Percentiles rank a stretch among this genome's conserved stretches.
These are phyloP conservation scores for Lutjanus campechanus DNA, from an alignment of 2,797 vertebrate species.

Conservation along the genomic window DNA sequence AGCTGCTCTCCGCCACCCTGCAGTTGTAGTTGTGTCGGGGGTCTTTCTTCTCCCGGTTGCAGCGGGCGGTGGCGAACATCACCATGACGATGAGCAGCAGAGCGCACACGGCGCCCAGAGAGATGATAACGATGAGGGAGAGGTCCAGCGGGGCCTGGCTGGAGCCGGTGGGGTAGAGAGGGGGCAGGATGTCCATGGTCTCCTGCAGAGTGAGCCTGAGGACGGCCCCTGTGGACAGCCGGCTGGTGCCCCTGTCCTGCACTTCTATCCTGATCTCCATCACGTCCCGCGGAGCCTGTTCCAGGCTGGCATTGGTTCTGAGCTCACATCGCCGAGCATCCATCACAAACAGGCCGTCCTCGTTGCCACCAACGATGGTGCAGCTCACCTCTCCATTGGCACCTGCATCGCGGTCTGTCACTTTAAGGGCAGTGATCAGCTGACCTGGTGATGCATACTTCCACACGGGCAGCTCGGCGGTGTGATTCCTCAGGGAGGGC, in stretches of 20 bases:
- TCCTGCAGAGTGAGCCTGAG: slow-evolving; percentile 88
- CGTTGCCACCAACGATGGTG: slow-evolving; percentile 90
- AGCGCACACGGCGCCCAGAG: slow-evolving; percentile 92
- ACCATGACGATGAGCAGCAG: slow-evolving; percentile 95
- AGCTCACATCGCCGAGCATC: slow-evolving; percentile 94
- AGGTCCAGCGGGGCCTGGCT: slow-evolving; percentile 89
- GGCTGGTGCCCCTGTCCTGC: slow-evolving; percentile 92
- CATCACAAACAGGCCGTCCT: slow-evolving; percentile 91
- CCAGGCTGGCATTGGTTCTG: slow-evolving; percentile 92
- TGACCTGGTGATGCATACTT: slow-evolving; percentile 91
- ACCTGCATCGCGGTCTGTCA: slow-evolving; percentile 93
- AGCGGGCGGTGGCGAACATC: slow-evolving; percentile 92
- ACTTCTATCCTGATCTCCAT: slow-evolving; percentile 92
- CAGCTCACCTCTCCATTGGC: slow-evolving; percentile 96
- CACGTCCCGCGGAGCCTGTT: slow-evolving; percentile 83
- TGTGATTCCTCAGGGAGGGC: slow-evolving; percentile 91
- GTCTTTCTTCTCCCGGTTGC: slow-evolving; percentile 96
- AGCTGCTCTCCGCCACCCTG: slow-evolving; percentile 94
- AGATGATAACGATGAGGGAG: slow-evolving; percentile 96
- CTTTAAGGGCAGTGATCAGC: slow-evolving; percentile 90
- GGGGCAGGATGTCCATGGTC: slow-evolving; percentile 86
- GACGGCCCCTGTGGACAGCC: slow-evolving; percentile 89
- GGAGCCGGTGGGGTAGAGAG: slow-evolving; percentile 87
- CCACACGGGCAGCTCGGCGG: slow-evolving; percentile 91
- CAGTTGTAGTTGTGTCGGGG: slow-evolving; percentile 95